Evolutionary conservation across 2,113 vertebrate genomes (phyloP).

Genomic region (Anguilla japonica): DNA sequence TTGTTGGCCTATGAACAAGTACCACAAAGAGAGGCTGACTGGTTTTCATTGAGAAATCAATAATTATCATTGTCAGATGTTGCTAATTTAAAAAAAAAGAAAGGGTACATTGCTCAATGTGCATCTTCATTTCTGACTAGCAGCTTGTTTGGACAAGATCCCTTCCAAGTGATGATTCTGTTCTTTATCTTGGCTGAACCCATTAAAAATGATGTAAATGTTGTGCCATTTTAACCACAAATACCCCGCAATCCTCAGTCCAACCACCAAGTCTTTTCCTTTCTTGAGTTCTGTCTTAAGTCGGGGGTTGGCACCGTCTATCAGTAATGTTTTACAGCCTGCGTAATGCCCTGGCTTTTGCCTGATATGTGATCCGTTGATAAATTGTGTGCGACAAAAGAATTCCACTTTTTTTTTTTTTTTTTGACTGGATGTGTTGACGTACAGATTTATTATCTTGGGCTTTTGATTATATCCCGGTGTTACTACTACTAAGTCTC

Average conservation of each 20-base stretch:
- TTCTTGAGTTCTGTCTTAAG: background rate
- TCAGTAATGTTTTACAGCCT: background rate
- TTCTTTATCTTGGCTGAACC: conserved; percentile 24
- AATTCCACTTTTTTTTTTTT: conserved; percentile 42
- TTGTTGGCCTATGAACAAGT: background rate
- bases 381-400: conserved; percentile 41
- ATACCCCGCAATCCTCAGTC: background rate
- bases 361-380: background rate
- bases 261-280: background rate
- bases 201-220: conserved; percentile 20
- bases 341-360: background rate
- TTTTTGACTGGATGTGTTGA: conserved; percentile 39
- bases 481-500: conserved; percentile 34
- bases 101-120: conserved; percentile 9
- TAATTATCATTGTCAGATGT: background rate
- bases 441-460: conserved; percentile 39
- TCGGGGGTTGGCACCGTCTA: too few relatives aligned
- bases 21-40: background rate
- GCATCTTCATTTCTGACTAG: conserved; percentile 1
- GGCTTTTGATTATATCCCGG: conserved; percentile 38
- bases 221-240: background rate
- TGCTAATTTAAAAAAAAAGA: background rate
- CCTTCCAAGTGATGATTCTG: conserved; percentile 23
- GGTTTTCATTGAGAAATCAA: background rate
- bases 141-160: conserved; percentile 40